Evolutionary conservation across 2,797 vertebrate genomes (phyloP).

Genomic region (Hypotaenidia philippensis): DNA sequence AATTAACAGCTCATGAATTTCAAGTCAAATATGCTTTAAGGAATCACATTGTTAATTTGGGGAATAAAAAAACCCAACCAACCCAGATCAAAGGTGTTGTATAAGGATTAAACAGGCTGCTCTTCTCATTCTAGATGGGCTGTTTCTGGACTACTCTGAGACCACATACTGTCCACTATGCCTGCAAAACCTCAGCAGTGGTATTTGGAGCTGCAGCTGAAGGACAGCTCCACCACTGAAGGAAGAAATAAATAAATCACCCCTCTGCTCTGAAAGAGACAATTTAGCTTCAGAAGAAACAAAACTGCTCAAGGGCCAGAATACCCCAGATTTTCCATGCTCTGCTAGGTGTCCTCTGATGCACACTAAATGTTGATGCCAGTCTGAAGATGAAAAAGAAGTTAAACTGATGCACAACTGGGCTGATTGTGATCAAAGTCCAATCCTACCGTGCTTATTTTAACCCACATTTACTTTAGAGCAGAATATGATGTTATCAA

Average conservation of each 20-base stretch:
- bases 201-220: background rate
- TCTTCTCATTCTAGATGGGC: background rate
- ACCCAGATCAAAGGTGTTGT: background rate
- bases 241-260: fast-evolving
- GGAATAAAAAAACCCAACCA: background rate
- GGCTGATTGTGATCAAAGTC: background rate
- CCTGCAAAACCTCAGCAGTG: background rate
- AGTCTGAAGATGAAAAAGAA: background rate
- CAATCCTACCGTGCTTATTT: background rate
- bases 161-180: no score
- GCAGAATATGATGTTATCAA: background rate
- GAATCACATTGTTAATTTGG: background rate
- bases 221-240: background rate
- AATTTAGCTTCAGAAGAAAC: background rate
- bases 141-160: background rate
- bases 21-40: background rate
- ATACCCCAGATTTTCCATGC: background rate
- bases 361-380: background rate
- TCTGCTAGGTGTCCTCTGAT: background rate
- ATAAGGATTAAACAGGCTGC: background rate
- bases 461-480: background rate
- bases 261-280: background rate
- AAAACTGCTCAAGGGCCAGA: background rate
- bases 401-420: background rate
- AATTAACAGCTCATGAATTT: background rate